These are phyloP conservation scores for Drosophila bifasciata DNA, from an alignment of 1,140 invertebrate genomes.

Conservation along the genomic window DNA sequence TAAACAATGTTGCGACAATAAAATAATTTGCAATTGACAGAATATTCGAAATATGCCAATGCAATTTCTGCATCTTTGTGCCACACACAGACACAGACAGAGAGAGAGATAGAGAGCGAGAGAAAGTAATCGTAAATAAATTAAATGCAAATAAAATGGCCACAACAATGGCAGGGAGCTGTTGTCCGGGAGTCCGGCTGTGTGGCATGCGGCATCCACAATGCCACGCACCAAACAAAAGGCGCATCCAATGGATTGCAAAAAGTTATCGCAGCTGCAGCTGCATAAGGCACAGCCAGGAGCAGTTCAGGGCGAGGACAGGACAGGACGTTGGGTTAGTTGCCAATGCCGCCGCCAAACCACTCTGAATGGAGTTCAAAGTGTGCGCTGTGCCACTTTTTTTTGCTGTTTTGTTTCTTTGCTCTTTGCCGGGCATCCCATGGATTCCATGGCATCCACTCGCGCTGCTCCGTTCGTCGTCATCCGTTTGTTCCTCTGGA, in stretches of 20 bases:
- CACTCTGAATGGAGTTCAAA: constrained; percentile 68
- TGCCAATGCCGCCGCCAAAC: constrained; percentile 62
- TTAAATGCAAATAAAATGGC: constrained; percentile 66
- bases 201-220: not conserved
- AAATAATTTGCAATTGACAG: constrained; percentile 79
- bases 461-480: too few relatives aligned
- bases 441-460: too few relatives aligned
- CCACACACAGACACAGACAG: not conserved
- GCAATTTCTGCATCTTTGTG: constrained; percentile 33
- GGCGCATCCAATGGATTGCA: constrained; percentile 44
- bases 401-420: constrained; percentile 19
- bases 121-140: constrained; percentile 42
- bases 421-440: not conserved
- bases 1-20: constrained; percentile 72
- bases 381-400: constrained; percentile 56
- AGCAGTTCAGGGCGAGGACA: too few relatives aligned
- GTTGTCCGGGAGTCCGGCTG: not conserved
- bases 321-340: not conserved
- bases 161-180: constrained; percentile 61
- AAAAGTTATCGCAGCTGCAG: constrained; percentile 54
- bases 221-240: constrained; percentile 47
- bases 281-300: not conserved
- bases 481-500: constrained; percentile 12
- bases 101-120: not conserved
- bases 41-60: constrained; percentile 65